phyloP scores from a whole-genome alignment of 92 coral and sea anemone species.

The Porites rus region DNA sequence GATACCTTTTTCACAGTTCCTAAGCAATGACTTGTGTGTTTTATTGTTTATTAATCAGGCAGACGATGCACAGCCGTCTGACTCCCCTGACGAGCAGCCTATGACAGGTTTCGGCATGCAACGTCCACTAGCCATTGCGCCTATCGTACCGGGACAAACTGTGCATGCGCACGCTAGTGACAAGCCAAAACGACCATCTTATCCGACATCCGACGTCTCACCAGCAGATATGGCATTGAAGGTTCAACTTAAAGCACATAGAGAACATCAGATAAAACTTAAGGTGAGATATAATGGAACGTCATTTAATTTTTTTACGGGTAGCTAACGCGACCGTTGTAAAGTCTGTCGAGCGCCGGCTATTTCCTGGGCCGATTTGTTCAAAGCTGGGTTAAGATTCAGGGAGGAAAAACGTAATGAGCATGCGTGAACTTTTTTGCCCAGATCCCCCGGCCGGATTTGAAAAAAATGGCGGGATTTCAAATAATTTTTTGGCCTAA shows the following conservation, averaged over 20 bases:
- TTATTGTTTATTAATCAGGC: neutral
- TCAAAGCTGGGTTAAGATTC: too few species aligned
- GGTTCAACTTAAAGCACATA: constrained; percentile 82
- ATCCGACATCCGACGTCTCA: constrained; percentile 46
- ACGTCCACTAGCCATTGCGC: constrained; percentile 64
- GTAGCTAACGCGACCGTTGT: neutral
- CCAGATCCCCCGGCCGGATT: too few species aligned
- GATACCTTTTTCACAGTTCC: too few species aligned
- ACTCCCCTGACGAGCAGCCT: constrained; percentile 68
- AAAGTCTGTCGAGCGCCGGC: too few species aligned
- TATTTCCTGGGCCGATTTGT: too few species aligned
- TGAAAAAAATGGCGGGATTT: too few species aligned
- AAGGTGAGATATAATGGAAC: constrained; percentile 14
- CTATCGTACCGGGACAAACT: constrained; percentile 90
- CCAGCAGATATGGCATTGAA: constrained; percentile 76
- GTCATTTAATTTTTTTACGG: too few species aligned
- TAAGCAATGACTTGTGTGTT: neutral
- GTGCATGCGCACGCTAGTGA: constrained; percentile 98
- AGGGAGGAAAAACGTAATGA: too few species aligned
- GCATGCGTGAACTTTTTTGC: too few species aligned
- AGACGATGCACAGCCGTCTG: constrained; percentile 68
- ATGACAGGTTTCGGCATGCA: constrained; percentile 45
- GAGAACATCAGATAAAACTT: constrained; percentile 83
- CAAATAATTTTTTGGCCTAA: too few species aligned
- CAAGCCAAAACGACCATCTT: constrained; percentile 77